A percentile compares a stretch with the other conserved stretches of the same genome.
Conservation (phyloP, 2,113 vertebrate species). For the Athene noctua region DNA sequence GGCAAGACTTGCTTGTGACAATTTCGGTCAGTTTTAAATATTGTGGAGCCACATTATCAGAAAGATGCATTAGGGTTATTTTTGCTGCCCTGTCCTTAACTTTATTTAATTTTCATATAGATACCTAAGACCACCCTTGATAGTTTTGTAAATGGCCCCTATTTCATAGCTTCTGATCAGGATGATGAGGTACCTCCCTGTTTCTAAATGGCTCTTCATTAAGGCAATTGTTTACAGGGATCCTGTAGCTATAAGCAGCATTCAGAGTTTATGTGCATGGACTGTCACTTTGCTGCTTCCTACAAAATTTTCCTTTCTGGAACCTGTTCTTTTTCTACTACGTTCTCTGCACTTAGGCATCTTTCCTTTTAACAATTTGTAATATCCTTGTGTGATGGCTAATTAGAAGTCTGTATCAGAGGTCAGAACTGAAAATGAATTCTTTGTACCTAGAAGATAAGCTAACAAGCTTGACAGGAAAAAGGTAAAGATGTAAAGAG, state of each 20-base stretch:
- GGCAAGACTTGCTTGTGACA: not conserved
- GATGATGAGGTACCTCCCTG: not conserved
- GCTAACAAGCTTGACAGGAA: not conserved
- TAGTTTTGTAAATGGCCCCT: not conserved
- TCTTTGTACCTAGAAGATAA: not conserved
- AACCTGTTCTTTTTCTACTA: not conserved
- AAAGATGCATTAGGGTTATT: not conserved
- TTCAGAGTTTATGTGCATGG: not conserved
- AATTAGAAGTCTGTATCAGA: not conserved
- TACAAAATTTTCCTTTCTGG: not conserved
- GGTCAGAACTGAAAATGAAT: not conserved
- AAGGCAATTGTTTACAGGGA: not conserved
- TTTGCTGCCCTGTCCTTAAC: not conserved
- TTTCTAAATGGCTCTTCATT: not conserved
- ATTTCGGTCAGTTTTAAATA: not conserved
- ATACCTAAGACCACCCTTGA: not conserved
- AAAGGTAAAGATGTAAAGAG: not conserved
- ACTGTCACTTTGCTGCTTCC: not conserved
- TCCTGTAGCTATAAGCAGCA: not conserved
- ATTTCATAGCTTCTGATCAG: not conserved
- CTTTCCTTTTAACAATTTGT: not conserved
- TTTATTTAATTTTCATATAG: not conserved
- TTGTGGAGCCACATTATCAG: not conserved
- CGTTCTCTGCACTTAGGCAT: not conserved
- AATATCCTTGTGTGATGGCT: not conserved